A percentile compares a stretch with the other conserved stretches of the same genome.
Evolutionary conservation across 2,888 invertebrate species (phyloP).

Genomic region (Phengaris alcon): DNA sequence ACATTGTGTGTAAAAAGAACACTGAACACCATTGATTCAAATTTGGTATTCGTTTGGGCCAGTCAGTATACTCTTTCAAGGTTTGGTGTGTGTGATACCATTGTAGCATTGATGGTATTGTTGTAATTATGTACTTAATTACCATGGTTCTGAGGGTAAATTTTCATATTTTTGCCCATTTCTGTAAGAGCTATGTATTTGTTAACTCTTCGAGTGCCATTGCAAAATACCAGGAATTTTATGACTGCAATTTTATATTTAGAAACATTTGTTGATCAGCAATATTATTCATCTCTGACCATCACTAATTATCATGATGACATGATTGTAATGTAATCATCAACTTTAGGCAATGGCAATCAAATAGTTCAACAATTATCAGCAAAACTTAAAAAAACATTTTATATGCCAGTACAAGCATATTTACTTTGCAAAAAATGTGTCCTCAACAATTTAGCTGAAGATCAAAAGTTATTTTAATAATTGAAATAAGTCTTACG

Average conservation of each 20-base stretch:
- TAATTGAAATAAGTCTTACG: conserved; percentile 24
- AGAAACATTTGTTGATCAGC: no score
- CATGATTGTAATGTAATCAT: no score
- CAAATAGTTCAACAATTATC: neutral
- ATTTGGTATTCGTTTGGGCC: neutral
- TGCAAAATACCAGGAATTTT: neutral
- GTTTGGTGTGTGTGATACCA: conserved; percentile 21
- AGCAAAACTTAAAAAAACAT: conserved; percentile 5
- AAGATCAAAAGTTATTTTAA: conserved; percentile 2
- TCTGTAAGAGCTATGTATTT: neutral
- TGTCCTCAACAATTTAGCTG: neutral
- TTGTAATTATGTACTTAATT: neutral
- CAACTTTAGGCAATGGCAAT: neutral
- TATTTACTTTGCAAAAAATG: neutral
- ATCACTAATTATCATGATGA: no score
- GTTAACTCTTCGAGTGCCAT: neutral
- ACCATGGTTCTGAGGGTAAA: neutral
- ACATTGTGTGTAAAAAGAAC: conserved; percentile 3
- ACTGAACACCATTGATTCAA: conserved; percentile 10
- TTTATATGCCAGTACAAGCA: conserved; percentile 7
- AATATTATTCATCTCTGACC: no score
- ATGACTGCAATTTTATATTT: neutral
- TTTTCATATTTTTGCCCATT: neutral
- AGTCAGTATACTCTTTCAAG: neutral
- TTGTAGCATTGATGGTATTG: conserved; percentile 1